phyloP scores from a whole-genome alignment of 37 sponge, comb jelly and placozoan species.

The Lycopodina hypogea region DNA sequence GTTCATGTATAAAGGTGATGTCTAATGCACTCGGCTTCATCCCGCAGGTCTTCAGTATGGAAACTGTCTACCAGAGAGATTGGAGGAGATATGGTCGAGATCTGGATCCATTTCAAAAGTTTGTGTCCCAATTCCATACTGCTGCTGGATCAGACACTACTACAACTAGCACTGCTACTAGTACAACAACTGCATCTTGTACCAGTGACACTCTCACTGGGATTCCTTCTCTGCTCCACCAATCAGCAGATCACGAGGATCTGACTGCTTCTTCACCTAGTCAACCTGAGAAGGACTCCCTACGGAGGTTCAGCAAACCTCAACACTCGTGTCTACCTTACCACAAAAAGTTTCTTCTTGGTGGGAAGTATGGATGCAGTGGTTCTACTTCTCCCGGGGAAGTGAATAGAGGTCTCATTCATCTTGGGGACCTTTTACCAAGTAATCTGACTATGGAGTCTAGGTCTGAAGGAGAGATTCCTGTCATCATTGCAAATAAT shows the following conservation, averaged over 20 bases:
- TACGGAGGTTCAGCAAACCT: neutral
- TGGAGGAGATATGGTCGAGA: neutral
- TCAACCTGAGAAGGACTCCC: neutral
- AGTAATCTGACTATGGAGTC: neutral
- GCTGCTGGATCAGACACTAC: constrained; percentile 29
- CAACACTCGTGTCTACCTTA: neutral
- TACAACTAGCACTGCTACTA: neutral
- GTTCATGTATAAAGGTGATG: neutral
- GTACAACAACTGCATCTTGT: no score
- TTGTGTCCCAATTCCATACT: constrained; percentile 24
- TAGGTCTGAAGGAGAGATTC: constrained; percentile 29
- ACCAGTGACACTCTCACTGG: constrained; percentile 38
- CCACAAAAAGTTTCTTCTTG: constrained; percentile 4
- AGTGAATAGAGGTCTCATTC: neutral
- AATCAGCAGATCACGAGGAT: neutral
- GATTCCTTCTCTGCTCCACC: constrained; percentile 26
- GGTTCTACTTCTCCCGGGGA: constrained; percentile 33
- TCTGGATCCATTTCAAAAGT: constrained; percentile 22
- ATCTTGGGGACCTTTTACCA: neutral
- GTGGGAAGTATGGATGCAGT: neutral
- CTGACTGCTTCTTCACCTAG: neutral
- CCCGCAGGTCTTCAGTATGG: constrained; percentile 19
- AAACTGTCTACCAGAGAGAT: constrained; percentile 1
- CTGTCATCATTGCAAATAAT: neutral
- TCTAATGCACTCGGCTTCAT: neutral